Base-by-base conservation (phyloP, 2,113 vertebrate species). In the Cisticola juncidis region DNA sequence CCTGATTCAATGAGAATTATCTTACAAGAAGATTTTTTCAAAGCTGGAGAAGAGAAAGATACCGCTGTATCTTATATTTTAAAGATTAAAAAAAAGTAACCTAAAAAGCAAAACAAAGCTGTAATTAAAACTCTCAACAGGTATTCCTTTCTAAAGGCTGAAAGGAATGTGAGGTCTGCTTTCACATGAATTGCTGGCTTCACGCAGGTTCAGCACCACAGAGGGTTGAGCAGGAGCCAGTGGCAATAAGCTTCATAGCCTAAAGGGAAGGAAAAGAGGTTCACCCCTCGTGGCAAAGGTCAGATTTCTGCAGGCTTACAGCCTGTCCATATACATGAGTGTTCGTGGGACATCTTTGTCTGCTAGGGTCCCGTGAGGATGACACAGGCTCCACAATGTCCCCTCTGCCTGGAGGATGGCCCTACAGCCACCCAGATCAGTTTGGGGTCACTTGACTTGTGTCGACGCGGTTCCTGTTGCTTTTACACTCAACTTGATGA, bases 261-360 rank as follows among this genome's bases (percentile, higher is more conserved):
- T 92, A 14, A 91, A 96, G 97, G 86, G 76, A 96, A 97, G 97
- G 97, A 97, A 97, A 97, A 95, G 96, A 97, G 95, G 95, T 93
- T 96, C 92, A 91, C 86, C 96, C 94, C 96, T 93, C 74, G 78
- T 97, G 97, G 97, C 97, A 98, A 98, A 98, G 98, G 98, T 98
- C 98, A 98, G 94, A 97, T 93, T 96, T 98, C 97, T 97, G 86
- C 96, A 96, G 97, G 93, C 97, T 97, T 94, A 91, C 47, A 95
- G 96, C 88, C 90, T 97, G 94, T 97, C 94, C 88, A 62, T 92
- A 96, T 86, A 79, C 92, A 92, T 65, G 92, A 94, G 78, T 70
- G 86, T 95, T 97, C 90, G 8, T 96, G 69, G 91, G 92, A 90
- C 95, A 97, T 93, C 96, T 95, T 96, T 98, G 97, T 97, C 91